phyloP scores from a whole-genome alignment of 2,113 vertebrate genomes.

The Anas platyrhynchos region DNA sequence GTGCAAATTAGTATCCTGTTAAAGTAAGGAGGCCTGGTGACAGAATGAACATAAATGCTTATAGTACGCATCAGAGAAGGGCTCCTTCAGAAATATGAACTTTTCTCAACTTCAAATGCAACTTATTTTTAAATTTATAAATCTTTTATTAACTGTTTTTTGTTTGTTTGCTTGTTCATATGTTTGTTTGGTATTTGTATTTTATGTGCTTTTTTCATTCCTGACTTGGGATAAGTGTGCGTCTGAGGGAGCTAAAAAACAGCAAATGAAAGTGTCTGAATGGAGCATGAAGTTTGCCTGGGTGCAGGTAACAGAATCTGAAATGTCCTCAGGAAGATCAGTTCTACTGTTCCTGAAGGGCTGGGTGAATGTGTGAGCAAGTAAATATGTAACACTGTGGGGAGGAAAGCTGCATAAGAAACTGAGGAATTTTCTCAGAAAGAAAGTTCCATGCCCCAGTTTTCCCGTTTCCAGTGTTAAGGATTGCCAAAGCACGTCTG shows the following conservation, averaged over 20 bases:
- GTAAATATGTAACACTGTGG: background rate
- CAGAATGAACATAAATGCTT: background rate
- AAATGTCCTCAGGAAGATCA: background rate
- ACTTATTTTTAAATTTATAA: background rate
- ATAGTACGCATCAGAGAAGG: background rate
- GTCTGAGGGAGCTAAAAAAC: background rate
- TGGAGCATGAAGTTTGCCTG: background rate
- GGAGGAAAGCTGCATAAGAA: background rate
- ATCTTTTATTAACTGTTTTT: background rate
- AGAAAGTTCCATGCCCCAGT: constrained; percentile 31
- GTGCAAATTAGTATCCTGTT: background rate
- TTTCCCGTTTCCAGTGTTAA: background rate
- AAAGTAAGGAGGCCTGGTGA: background rate
- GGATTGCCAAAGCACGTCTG: constrained; percentile 1
- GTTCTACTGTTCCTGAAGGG: background rate
- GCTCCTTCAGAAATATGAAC: background rate
- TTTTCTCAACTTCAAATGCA: background rate
- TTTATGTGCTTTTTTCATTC: background rate
- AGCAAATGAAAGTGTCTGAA: background rate
- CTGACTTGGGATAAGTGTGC: background rate
- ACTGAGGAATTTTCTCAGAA: background rate
- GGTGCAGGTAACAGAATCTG: background rate
- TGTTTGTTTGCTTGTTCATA: no score
- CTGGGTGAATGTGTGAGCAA: background rate
- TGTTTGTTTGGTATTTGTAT: background rate